A percentile compares a stretch with the other conserved stretches of the same genome.
phyloP scores from a whole-genome alignment of 2,888 invertebrate species.

The Coronaproctus castanopsis region DNA sequence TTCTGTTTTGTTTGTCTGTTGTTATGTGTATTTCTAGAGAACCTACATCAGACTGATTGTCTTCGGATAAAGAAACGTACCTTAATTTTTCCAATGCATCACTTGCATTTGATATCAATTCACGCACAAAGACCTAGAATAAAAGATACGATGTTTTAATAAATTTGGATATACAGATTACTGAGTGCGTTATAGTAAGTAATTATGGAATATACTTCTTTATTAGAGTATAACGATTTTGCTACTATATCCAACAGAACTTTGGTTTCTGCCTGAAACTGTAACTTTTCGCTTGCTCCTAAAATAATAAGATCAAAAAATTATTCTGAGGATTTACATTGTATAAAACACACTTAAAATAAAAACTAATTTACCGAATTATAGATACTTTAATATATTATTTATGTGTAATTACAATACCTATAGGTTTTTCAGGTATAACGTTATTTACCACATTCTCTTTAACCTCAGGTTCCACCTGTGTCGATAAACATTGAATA shows the following conservation, averaged over 20 bases:
- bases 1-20: slow-evolving; percentile 68
- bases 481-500: not conserved
- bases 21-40: slow-evolving; percentile 68
- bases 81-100: slow-evolving; percentile 91
- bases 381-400: too few relatives aligned
- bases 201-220: slow-evolving; percentile 67
- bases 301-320: slow-evolving; percentile 17
- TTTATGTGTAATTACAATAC: too few relatives aligned
- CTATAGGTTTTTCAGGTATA: not conserved
- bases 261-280: slow-evolving; percentile 91
- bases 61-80: slow-evolving; percentile 43
- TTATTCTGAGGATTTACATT: too few relatives aligned
- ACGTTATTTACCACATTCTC: not conserved
- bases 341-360: too few relatives aligned
- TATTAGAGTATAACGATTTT: slow-evolving; percentile 87
- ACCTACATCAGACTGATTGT: slow-evolving; percentile 32
- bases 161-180: not conserved
- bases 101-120: slow-evolving; percentile 88
- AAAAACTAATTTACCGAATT: too few relatives aligned
- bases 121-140: slow-evolving; percentile 71
- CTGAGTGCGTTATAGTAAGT: too few relatives aligned
- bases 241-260: slow-evolving; percentile 94
- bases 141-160: not conserved
- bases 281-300: slow-evolving; percentile 47
- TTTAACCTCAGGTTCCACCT: not conserved